Base-by-base conservation (phyloP, 2,888 invertebrate genomes). In the Platycheirus rosarum region DNA sequence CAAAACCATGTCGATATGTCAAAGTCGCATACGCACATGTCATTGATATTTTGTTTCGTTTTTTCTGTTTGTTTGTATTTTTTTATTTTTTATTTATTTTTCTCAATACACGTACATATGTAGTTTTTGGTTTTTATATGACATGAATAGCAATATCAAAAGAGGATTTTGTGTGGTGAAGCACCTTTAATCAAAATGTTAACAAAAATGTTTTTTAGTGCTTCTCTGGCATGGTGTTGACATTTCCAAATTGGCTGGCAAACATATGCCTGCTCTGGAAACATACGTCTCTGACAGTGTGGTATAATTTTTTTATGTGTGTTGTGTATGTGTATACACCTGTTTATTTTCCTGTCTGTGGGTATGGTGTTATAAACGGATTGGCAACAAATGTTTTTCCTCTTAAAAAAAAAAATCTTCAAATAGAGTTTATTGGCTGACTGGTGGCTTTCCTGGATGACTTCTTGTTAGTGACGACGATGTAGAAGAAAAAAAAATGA, bases 211-310 rank as follows among this genome's bases (percentile, higher is more conserved):
- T 57, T 60, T 70, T 66, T 66, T 70, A 32, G 51, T 70, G 48
- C 40, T 48, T 40, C 49, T 40, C 29, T 48, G 4, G 37, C 26
- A 26, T 23, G 7, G 5, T 86, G 85, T 87, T 87, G 86, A 85
- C 85, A 76, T 85, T 86, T 84, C 84, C 86, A 87, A 87, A 87
- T 87, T 87, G 86, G 86, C 86, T 85, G 68, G 84, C 82, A 86
- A 86, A 86, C 78, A 86, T 84, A 57, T 63, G 53, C 18, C 46
- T 16, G 8, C 32, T 32, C 37, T 9, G 23, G 53, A 9, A 66
- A n/a, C 26, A 13, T 32, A 29, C 2, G n/a, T 46, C 42, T 60
- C 13, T 23, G 8, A 7, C 29, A 32, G 7, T 32, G 29, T 32
- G 29, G 29, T 32, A 8, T 23, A 6, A 23, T 23, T 23, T 57